Evolutionary conservation across 2,888 invertebrate genomes (phyloP).

Genomic region (Campaea margaritaria): DNA sequence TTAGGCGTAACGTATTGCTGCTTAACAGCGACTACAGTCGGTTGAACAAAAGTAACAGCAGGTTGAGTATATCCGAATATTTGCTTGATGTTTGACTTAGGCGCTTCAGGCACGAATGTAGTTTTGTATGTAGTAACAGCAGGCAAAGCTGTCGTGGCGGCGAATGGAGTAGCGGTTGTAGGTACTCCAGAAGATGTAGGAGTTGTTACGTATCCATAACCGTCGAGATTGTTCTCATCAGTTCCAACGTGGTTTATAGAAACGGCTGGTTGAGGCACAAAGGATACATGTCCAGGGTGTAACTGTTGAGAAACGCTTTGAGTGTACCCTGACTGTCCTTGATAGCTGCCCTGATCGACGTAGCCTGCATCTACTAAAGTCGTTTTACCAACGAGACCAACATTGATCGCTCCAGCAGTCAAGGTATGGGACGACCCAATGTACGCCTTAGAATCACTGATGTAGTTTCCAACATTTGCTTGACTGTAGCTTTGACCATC

Average conservation of each 20-base stretch:
- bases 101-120: constrained; percentile 68
- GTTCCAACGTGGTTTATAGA: constrained; percentile 74
- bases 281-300: constrained; percentile 61
- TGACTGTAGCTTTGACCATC: constrained; percentile 56
- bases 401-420: constrained; percentile 78
- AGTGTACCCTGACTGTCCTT: constrained; percentile 47
- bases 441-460: constrained; percentile 64
- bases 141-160: constrained; percentile 70
- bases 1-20: constrained; percentile 58
- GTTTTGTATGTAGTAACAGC: constrained; percentile 65
- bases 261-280: constrained; percentile 69
- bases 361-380: constrained; percentile 71
- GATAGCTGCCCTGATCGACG: constrained; percentile 60
- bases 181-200: constrained; percentile 77
- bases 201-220: constrained; percentile 70
- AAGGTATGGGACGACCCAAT: constrained; percentile 74
- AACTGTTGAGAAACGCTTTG: constrained; percentile 53
- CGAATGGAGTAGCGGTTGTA: constrained; percentile 74
- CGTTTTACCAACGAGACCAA: constrained; percentile 80
- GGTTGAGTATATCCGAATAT: constrained; percentile 77
- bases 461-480: constrained; percentile 65
- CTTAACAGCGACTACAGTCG: constrained; percentile 62
- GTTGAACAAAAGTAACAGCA: constrained; percentile 74
- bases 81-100: constrained; percentile 74
- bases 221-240: constrained; percentile 66